Evolutionary conservation across 2,113 vertebrate species (phyloP), one percentile per base, ranked within the genome.

Genomic region (Scartelaos histophorus): DNA sequence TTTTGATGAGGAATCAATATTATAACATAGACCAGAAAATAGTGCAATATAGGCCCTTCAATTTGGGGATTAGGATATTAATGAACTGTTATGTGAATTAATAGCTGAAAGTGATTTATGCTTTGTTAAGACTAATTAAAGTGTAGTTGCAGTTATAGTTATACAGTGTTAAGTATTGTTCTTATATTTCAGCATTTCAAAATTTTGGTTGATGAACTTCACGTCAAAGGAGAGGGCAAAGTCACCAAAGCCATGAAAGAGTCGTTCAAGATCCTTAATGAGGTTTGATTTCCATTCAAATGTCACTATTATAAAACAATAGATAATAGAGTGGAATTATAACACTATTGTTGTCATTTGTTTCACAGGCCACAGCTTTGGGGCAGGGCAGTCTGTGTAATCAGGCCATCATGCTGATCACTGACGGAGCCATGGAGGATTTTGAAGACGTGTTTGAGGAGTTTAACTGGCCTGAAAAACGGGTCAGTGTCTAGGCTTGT

Each of bases 371-470:
- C 71, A 79, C 86, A 51, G 82, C 88, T 0, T 88, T 91, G 15
- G 92, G 93, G 46, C 95, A 94, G 86, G 97, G 97, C 67, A 96
- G 96, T 66, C 87, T 98, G 82, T 99, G 97, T 87, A 99, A 97
- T 89, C 97, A 98, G 84, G 97, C 95, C 56, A 96, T 99, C 92
- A 99, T 99, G 97, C 91, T 99, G 86, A 96, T 99, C 88, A 96
- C 96, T 0, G 97, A 98, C 0, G 97, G 97, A 16, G 97, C 97
- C 0, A 95, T 98, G 93, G 97, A 98, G 80, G 95, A 96, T 74
- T 98, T 96, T 0, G 91, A 97, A 85, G 90, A 94, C 0, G 95
- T 98, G 73, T 96, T 98, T 83, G 92, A 97, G 77, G 93, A 97
- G 60, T 98, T 96, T 87, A 98, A 98, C 85, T 96, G 95, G 96